Conservation (phyloP, 2,797 vertebrate species). For the Artibeus lituratus region DNA sequence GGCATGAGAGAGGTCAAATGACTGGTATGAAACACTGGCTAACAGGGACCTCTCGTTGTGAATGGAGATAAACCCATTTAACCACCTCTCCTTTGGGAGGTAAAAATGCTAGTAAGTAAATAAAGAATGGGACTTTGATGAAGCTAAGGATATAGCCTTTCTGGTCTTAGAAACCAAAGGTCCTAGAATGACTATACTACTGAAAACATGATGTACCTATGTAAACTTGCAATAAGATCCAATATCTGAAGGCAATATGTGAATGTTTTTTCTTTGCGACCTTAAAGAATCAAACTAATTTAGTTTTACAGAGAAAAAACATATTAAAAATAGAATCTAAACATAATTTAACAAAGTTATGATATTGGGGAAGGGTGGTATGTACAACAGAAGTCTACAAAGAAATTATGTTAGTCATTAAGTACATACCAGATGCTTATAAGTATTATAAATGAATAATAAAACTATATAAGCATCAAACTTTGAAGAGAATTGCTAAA, state of each 20-base stretch:
- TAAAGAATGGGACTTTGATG: neutral
- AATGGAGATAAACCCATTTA: neutral
- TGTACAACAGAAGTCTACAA: constrained; percentile 6
- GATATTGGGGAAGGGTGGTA: neutral
- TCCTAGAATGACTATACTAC: neutral
- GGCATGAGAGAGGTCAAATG: neutral
- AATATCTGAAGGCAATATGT: neutral
- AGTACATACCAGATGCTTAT: neutral
- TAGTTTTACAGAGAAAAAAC: neutral
- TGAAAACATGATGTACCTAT: neutral
- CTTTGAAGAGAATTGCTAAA: constrained; percentile 42
- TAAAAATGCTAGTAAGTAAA: neutral
- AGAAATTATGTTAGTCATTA: constrained; percentile 34
- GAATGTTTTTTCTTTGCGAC: neutral
- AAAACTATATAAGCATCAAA: neutral
- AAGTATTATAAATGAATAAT: constrained; percentile 3
- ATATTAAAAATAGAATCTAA: constrained; percentile 16
- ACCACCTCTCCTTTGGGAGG: neutral
- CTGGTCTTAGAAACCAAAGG: neutral
- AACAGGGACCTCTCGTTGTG: neutral
- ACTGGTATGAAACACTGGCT: neutral
- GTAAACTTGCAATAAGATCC: neutral
- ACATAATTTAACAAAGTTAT: constrained; percentile 30
- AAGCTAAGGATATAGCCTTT: neutral
- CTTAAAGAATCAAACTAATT: constrained; percentile 31